Base-by-base conservation (phyloP, 2,113 vertebrate species). In the Pseudorectes ferrugineus region DNA sequence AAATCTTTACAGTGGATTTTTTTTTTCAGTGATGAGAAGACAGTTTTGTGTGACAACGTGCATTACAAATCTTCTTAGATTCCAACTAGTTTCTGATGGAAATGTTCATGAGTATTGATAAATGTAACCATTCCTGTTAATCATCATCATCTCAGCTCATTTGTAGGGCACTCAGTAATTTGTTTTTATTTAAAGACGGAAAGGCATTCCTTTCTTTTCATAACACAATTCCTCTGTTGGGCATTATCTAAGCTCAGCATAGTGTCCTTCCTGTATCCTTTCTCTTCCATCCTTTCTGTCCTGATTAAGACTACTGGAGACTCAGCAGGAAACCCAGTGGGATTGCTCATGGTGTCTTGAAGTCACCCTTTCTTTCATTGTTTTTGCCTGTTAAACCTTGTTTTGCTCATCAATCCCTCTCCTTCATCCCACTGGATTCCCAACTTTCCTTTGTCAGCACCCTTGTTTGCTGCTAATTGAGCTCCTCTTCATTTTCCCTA, bases 301-400 rank as follows among this genome's bases (percentile, higher is more conserved):
- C 35, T 92, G 88, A 94, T 80, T 90, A 93, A 77, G 84, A 77
- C 85, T 83, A 93, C 54, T 61, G 84, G 67, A 61, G 35, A 85
- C 59, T 74, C 85, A 67, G 85, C 63, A 80, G 58, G 85, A 94
- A 85, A 42, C 54, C n/a, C 89, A 88, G 45, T 58, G 46, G 66
- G 81, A 85, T 26, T 74, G 54, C 75, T 84, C 63, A 33, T 4
- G 2, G 40, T 57, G 31, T 62, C 92, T 78, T 51, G 24, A 88
- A 96, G 67, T 61, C 78, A 88, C 38, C 31, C 33, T 62, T 89
- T 67, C 62, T 87, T 85, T 46, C 77, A 49, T 52, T 80, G 67
- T 55, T 95, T 95, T 92, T 74, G 20, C 33, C 51, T 29, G 33
- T 43, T 67, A 92, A 88, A 70, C 43, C 49, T 57, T 48, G 55